Percentiles rank a stretch among this genome's conserved stretches.
phyloP scores from a whole-genome alignment of 2,797 vertebrate species.

The Sus cebifrons region DNA sequence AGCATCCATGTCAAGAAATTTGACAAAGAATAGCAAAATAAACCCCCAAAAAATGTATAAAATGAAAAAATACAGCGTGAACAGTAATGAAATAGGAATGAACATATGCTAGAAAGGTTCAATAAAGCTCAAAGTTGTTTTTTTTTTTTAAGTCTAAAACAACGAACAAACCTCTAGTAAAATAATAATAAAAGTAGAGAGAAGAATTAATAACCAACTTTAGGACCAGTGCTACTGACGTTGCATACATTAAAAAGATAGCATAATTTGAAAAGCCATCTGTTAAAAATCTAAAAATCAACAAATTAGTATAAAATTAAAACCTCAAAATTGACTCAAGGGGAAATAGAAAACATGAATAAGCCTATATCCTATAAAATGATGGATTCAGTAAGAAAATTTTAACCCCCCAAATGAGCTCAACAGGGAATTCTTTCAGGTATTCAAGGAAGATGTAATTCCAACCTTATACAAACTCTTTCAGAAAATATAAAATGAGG shows the following conservation, averaged over 20 bases:
- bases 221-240: background rate
- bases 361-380: conserved; percentile 62
- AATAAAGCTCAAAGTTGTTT: background rate
- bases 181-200: conserved; percentile 9
- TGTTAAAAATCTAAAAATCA: background rate
- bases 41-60: background rate
- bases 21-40: conserved; percentile 33
- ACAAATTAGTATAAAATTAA: conserved; percentile 29
- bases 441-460: background rate
- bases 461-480: background rate
- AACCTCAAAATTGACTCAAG: conserved; percentile 40
- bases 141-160: conserved; percentile 31
- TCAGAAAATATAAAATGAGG: background rate
- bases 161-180: background rate
- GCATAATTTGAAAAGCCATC: conserved; percentile 25
- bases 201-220: conserved; percentile 7
- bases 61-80: conserved; percentile 5
- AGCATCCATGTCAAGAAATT: background rate
- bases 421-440: background rate
- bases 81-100: background rate
- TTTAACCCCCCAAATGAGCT: background rate
- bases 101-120: background rate
- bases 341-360: conserved; percentile 38
- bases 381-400: conserved; percentile 21
- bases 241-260: background rate